Evolutionary conservation across 2,797 vertebrate species (phyloP), one percentile per base, ranked within the genome.

Genomic region (Dryobates pubescens): DNA sequence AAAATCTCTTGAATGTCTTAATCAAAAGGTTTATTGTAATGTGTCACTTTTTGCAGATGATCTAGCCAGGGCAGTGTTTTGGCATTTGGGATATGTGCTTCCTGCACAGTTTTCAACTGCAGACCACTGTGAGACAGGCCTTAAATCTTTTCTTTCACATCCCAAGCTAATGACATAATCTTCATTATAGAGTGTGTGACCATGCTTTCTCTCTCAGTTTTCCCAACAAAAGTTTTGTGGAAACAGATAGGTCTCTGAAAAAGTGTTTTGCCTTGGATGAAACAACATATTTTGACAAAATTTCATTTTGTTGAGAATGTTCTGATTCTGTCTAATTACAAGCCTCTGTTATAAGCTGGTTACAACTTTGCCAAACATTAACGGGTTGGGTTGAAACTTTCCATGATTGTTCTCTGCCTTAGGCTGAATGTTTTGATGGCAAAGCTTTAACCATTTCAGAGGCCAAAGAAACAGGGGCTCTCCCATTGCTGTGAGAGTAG

Each of bases 271-370:
- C 73, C 82, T 94, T 81, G 70, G 79, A 73, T 54, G 76, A 67
- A 86, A 65, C 73, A 75, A 43, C 2, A 0, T 17, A 81, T 91
- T 93, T 96, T 30, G 24, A 73, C 88, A 79, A 95, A 89, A 92
- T 94, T 93, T 96, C 86, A 70, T 96, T 94, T 89, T 69, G 73
- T 54, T 86, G 82, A 83, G 72, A 92, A 81, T 86, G 87, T 93
- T 94, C 82, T 0, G 12, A 78, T 59, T 73, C 10, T 0, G 79
- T 95, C 56, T 96, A 91, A 94, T 94, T 93, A 91, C 79, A 89
- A 90, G 47, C 34, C 85, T 73, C 51, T 93, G 41, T 67, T 91
- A 75, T 65, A 69, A 72, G 7, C 51, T 88, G 82, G 56, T 69
- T 83, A 80, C 0, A 3, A 47, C 80, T 89, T 92, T 94, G 87